Percentiles rank a stretch among this genome's conserved stretches.
Conservation (phyloP, 2,888 invertebrate species). For the Platyscelio sp. region DNA sequence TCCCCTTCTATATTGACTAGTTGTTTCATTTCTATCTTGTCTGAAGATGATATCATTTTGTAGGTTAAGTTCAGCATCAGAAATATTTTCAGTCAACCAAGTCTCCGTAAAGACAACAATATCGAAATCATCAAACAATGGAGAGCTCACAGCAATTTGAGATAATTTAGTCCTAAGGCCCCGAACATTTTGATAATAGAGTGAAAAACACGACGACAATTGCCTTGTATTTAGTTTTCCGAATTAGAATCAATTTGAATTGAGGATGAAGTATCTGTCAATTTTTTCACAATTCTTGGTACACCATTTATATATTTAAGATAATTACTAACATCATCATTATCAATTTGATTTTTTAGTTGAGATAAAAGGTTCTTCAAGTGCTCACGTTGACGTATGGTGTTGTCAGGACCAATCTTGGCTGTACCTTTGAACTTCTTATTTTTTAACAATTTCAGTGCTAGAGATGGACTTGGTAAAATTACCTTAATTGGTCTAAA, state of each 20-base stretch:
- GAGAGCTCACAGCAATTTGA: too few relatives aligned
- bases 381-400: neutral
- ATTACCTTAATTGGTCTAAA: neutral
- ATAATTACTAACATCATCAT: neutral
- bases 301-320: neutral
- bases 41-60: neutral
- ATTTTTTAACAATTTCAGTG: neutral
- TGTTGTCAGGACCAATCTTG: conserved; percentile 6
- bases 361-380: neutral
- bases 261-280: neutral
- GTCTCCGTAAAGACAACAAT: neutral
- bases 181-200: neutral
- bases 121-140: neutral
- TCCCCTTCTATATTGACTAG: neutral
- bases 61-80: neutral
- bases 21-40: neutral
- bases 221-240: neutral
- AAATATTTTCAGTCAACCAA: neutral
- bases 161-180: neutral
- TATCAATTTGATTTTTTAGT: neutral
- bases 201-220: neutral
- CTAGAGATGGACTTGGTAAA: neutral
- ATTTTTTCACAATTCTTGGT: neutral
- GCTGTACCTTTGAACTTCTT: neutral
- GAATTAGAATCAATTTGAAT: neutral